These are phyloP conservation scores for Calameuta filiformis DNA, from an alignment of 2,888 invertebrate genomes.

Conservation along the genomic window DNA sequence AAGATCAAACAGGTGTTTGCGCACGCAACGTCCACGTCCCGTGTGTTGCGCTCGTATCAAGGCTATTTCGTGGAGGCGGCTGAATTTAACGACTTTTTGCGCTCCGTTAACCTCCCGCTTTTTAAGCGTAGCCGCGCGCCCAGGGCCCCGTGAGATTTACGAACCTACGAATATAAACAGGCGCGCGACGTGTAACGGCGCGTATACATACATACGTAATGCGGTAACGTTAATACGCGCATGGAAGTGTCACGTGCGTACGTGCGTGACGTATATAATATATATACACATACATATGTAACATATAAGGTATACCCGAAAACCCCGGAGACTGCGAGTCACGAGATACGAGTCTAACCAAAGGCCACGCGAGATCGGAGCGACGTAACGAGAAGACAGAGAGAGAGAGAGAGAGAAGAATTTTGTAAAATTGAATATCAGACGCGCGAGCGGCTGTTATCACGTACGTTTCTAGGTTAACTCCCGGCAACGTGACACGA, in stretches of 20 bases:
- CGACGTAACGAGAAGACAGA: background rate
- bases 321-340: background rate
- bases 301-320: background rate
- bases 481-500: too few species aligned
- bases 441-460: too few species aligned
- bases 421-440: too few species aligned
- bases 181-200: background rate
- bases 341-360: background rate
- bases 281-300: too few species aligned
- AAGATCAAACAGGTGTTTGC: slow-evolving; percentile 57
- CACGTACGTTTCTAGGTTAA: too few species aligned
- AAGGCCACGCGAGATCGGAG: background rate
- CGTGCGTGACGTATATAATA: background rate
- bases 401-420: too few species aligned
- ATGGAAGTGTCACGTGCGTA: background rate
- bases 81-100: slow-evolving; percentile 50
- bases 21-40: slow-evolving; percentile 19
- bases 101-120: slow-evolving; percentile 37
- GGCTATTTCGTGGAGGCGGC: slow-evolving; percentile 38
- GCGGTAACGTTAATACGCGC: background rate
- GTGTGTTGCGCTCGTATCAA: slow-evolving; percentile 10
- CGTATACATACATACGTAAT: background rate
- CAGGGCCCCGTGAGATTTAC: background rate
- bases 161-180: background rate
- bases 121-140: background rate